Base-by-base conservation (phyloP, 2,113 vertebrate genomes). In the Psophia crepitans region DNA sequence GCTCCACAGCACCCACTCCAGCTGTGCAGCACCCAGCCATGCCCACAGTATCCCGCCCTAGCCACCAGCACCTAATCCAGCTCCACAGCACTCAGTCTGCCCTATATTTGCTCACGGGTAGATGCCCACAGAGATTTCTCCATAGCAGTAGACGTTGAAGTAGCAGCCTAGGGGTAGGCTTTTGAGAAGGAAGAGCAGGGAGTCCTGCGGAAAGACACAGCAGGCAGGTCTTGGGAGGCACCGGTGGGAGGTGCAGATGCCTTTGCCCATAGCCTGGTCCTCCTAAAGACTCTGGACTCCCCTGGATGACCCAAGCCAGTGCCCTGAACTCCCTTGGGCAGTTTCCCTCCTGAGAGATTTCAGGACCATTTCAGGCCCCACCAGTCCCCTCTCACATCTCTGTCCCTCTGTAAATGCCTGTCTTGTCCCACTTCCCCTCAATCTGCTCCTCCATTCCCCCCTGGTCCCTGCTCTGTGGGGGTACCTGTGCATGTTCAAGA, bases 141-240 rank as follows among this genome's bases (percentile, higher is more conserved):
- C 85, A 43, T 54, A 89, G 85, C 85, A 89, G 85, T 79, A 93
- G 73, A 84, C 79, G 91, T 89, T 93, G 85, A 89, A 93, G 46
- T 78, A 89, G 66, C 79, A 89, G 73, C 73, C 73, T 30, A 84
- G 26, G 39, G 85, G 79, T 16, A 93, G 66, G 46, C 73, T 89
- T 78, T 93, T 89, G 85, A 93, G 79, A 65, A 93, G 66, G 39
- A 93, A 79, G 66, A 61, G 53, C 79, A 89, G 39, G 22, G 53
- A 66, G 6, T 66, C 73, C 91, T 93, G 66, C 73, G 58, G 71
- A 54, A 84, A 73, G 65, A 78, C 39, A 65, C 12, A 78, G 39
- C 30, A 66, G 39, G 26, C 30, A 46, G 24, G 51, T 46, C 44
- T 60, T 53, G 30, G 71, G 39, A 48, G 24, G 30, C 22, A 44